phyloP scores from a whole-genome alignment of 1,140 invertebrate genomes.

The Homarus americanus region DNA sequence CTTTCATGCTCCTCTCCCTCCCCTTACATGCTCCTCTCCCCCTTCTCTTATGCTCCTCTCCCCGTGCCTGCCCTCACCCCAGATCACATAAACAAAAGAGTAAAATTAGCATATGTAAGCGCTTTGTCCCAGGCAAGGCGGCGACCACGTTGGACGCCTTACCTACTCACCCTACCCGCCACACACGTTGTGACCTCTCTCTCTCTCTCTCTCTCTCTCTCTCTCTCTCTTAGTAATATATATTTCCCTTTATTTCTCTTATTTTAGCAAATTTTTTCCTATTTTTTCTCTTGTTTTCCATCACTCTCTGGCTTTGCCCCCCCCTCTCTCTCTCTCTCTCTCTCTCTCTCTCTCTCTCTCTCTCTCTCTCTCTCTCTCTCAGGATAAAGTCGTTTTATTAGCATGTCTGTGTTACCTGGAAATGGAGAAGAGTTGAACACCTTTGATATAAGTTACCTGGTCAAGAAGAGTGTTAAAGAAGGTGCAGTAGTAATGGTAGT shows the following conservation, averaged over 20 bases:
- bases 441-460: no score
- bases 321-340: background rate
- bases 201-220: background rate
- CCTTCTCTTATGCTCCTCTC: background rate
- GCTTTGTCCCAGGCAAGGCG: background rate
- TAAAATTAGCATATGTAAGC: background rate
- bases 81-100: constrained; percentile 19
- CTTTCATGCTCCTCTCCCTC: background rate
- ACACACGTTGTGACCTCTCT: constrained; percentile 3
- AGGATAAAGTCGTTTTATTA: no score
- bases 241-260: background rate
- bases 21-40: background rate
- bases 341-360: background rate
- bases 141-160: no score
- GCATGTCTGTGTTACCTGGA: no score
- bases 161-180: background rate
- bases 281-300: background rate
- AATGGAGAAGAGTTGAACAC: no score
- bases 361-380: no score
- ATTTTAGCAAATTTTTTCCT: background rate
- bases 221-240: background rate
- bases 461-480: no score
- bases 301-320: background rate
- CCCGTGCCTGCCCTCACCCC: background rate
- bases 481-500: no score